A percentile compares a stretch with the other conserved stretches of the same genome.
Evolutionary conservation across 1,140 invertebrate species (phyloP).

Genomic region (Lepidurus couesii): DNA sequence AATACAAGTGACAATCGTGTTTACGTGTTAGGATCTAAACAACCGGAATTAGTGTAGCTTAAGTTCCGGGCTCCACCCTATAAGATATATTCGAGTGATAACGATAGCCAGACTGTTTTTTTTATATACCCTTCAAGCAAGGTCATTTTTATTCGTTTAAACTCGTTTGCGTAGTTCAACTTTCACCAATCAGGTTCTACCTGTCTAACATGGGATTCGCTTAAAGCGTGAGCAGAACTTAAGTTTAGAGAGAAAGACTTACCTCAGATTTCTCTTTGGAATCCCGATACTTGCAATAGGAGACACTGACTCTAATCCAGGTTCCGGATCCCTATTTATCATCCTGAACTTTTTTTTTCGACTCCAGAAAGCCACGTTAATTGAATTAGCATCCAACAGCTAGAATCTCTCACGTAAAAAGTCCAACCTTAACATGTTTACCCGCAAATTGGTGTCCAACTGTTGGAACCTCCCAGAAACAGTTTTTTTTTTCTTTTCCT

Average conservation of each 20-base stretch:
- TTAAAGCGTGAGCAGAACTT: neutral
- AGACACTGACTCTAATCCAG: neutral
- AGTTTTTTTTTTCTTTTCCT: neutral
- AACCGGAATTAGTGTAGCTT: neutral
- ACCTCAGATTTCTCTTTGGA: too few species aligned
- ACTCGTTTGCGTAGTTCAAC: neutral
- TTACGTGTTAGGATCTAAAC: neutral
- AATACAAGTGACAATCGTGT: too few species aligned
- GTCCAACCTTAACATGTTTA: too few species aligned
- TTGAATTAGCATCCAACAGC: neutral
- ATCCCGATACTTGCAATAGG: neutral
- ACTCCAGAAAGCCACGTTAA: too few species aligned
- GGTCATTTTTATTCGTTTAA: neutral
- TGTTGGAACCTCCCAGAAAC: neutral
- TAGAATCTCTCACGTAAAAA: neutral
- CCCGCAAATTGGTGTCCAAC: neutral
- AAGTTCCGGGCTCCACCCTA: slow-evolving; percentile 6
- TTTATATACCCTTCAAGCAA: neutral
- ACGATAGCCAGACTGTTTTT: neutral
- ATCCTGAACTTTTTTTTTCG: neutral
- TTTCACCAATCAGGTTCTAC: neutral
- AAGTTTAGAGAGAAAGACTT: too few species aligned
- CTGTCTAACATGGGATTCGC: neutral
- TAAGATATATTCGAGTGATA: neutral
- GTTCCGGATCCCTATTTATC: neutral